phyloP scores from a whole-genome alignment of 2,113 vertebrate genomes.

The Copsychus sechellarum region DNA sequence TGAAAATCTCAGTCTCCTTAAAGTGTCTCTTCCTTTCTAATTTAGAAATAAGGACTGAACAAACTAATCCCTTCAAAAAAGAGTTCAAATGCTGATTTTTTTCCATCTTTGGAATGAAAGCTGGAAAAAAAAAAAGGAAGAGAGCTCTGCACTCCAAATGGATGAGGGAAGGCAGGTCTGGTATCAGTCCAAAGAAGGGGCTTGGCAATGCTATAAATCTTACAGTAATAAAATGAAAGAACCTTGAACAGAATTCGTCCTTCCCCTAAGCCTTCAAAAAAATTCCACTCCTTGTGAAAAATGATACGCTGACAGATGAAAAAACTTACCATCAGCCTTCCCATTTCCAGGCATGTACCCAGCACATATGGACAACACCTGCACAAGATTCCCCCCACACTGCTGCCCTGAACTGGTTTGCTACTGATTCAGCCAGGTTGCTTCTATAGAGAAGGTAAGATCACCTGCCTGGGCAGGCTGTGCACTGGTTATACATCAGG shows the following conservation, averaged over 20 bases:
- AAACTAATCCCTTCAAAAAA: background rate
- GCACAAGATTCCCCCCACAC: background rate
- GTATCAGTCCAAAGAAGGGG: constrained; percentile 30
- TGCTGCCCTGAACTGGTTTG: background rate
- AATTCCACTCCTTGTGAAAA: constrained; percentile 48
- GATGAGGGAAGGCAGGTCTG: constrained; percentile 21
- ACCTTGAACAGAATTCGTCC: constrained; percentile 21
- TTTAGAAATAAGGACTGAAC: background rate
- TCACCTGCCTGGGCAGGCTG: background rate
- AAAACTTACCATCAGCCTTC: constrained; percentile 3
- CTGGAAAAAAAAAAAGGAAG: constrained; percentile 33
- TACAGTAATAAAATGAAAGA: constrained; percentile 34
- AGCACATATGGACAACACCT: constrained; percentile 48
- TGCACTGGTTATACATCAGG: background rate
- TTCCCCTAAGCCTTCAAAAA: constrained; percentile 52
- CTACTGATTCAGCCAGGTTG: background rate
- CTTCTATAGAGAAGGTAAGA: background rate
- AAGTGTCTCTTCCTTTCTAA: background rate
- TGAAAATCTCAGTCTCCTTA: background rate
- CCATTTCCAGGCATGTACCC: constrained; percentile 26
- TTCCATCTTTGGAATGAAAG: constrained; percentile 6
- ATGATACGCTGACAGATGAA: constrained; percentile 40
- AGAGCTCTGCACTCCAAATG: background rate
- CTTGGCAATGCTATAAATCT: constrained; percentile 47
- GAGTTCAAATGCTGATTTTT: background rate